These are phyloP conservation scores for Ashinkailepas kermadecensis DNA, from an alignment of 2,888 invertebrate species.

Conservation along the genomic window DNA sequence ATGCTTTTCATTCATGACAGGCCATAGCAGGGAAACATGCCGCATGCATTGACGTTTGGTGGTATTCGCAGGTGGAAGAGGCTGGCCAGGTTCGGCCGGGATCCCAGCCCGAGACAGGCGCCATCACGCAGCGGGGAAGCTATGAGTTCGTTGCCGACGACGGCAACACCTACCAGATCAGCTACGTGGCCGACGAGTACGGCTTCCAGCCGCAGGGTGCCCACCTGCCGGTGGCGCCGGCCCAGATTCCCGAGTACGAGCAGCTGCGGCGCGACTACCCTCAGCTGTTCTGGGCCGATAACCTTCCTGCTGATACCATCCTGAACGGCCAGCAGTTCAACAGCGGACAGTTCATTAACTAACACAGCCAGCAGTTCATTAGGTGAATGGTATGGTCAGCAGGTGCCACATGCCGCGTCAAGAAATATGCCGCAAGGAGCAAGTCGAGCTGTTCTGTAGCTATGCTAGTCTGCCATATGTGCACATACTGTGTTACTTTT, in stretches of 20 bases:
- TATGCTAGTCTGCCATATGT: too few relatives aligned
- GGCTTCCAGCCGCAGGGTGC: neutral
- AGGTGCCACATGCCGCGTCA: too few relatives aligned
- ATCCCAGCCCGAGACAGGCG: neutral
- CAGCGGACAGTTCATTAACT: neutral
- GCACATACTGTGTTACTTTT: too few relatives aligned
- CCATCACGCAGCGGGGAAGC: neutral
- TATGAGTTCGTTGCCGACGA: neutral
- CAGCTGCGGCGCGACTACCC: neutral
- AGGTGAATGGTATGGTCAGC: too few relatives aligned
- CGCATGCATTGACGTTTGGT: neutral
- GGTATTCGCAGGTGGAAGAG: neutral
- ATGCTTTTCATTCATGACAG: too few relatives aligned
- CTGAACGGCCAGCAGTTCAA: neutral
- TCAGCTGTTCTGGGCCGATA: conserved; percentile 4
- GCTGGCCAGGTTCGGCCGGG: neutral
- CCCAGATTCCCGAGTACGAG: conserved; percentile 3
- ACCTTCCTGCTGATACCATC: neutral
- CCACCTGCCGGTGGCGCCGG: neutral
- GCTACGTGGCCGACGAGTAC: neutral
- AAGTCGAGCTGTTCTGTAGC: too few relatives aligned
- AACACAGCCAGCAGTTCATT: neutral
- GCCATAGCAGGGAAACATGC: too few relatives aligned
- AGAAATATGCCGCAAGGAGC: too few relatives aligned
- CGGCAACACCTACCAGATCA: neutral